Evolutionary conservation across 2,888 invertebrate species (phyloP).

Genomic region (Tyria jacobaeae): DNA sequence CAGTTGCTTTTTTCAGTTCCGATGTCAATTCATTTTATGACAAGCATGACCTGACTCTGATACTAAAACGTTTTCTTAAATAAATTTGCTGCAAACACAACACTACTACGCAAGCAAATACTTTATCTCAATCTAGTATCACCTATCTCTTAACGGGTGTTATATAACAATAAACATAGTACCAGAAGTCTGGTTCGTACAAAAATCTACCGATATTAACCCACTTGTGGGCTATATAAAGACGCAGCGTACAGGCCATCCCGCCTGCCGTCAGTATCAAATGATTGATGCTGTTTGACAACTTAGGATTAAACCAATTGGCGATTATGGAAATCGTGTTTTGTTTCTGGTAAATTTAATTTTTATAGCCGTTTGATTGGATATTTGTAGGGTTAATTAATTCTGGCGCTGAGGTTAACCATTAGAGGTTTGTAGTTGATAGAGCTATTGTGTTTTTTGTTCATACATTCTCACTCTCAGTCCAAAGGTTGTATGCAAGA

Average conservation of each 20-base stretch:
- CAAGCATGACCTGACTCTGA: too few relatives aligned
- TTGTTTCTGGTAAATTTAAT: constrained; percentile 5
- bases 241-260: constrained; percentile 44
- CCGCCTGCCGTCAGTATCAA: constrained; percentile 31
- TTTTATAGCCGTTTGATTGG: constrained; percentile 10
- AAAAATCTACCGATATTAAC: constrained; percentile 66
- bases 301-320: constrained; percentile 20
- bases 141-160: constrained; percentile 12
- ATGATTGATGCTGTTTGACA: constrained; percentile 51
- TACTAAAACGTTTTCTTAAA: background rate
- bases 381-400: constrained; percentile 2
- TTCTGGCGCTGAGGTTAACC: too few relatives aligned
- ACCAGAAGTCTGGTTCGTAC: constrained; percentile 41
- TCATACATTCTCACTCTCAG: too few relatives aligned
- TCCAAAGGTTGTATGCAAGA: too few relatives aligned
- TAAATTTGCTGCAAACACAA: background rate
- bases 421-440: too few relatives aligned
- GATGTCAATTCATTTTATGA: too few relatives aligned
- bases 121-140: constrained; percentile 1
- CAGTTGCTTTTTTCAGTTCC: too few relatives aligned
- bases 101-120: background rate
- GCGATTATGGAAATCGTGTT: constrained; percentile 19
- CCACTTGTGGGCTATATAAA: constrained; percentile 70
- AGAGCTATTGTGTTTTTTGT: too few relatives aligned
- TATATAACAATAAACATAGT: constrained; percentile 56